Base-by-base conservation (phyloP, 1,140 invertebrate species). In the Apis cerana region DNA sequence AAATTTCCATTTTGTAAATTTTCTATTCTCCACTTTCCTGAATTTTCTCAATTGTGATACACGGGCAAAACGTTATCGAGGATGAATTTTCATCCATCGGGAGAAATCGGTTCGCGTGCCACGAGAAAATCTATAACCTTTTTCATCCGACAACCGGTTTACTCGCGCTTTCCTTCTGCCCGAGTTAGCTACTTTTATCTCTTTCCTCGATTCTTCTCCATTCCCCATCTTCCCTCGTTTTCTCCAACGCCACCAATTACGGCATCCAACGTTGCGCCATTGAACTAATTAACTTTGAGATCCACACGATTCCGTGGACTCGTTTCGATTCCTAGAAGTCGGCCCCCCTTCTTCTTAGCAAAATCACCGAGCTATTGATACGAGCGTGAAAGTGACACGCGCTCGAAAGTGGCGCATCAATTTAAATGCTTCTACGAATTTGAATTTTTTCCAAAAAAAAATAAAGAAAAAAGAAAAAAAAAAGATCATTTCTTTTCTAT, bases 171-270 rank as follows among this genome's bases (percentile, higher is more conserved):
- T 83, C 81, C 65, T 70, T 58, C 67, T 64, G 72, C 9, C 67
- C 58, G 72, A 62, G 62, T 71, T 78, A 33, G n/a, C 17, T 7
- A 23, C 48, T 48, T 43, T 19, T 15, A 48, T 19, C 33, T 33
- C 33, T 33, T 43, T 43, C 33, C 9, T 52, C 33, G 23, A 19
- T 21, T 50, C 12, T 13, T 23, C 19, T 56, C n/a, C 48, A 13
- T 61, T 33, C 70, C 50, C 21, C 1, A 82, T 81, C 65, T 71
- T 75, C 79, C 52, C 65, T 56, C n/a, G 61, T 75, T 86, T 84
- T 86, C 85, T 65, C 71, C 52, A 27, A 27, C 27, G 76, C 50
- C n/a, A 17, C 64, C 74, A 84, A 86, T 86, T 86, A 84, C 17
- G 23, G 69, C 12, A 33, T 56, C 27, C n/a, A 17, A 15, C 56